A percentile compares a stretch with the other conserved stretches of the same genome.
Conservation (phyloP, 2,888 invertebrate species). For the Caenorhabditis becei region DNA sequence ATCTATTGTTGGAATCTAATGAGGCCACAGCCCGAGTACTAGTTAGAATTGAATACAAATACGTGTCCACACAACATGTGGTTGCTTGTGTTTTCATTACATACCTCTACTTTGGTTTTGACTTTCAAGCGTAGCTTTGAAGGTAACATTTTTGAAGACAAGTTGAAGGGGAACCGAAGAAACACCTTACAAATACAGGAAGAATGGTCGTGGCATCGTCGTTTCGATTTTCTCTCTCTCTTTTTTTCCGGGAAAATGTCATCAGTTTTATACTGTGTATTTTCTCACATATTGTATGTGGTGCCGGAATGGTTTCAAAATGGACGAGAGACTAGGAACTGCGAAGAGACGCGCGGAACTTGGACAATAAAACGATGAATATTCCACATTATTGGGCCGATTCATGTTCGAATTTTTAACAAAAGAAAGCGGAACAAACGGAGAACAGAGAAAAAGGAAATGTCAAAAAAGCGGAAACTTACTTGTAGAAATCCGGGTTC, state of each 20-base stretch:
- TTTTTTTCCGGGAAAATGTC: constrained; percentile 56
- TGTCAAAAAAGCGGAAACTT: constrained; percentile 16
- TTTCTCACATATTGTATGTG: constrained; percentile 60
- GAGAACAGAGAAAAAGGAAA: too few species aligned
- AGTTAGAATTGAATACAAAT: constrained; percentile 5
- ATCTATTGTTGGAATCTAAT: constrained; percentile 50
- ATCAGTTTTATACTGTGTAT: constrained; percentile 63
- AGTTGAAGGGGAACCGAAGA: not conserved
- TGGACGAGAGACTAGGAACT: constrained; percentile 20
- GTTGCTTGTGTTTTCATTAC: constrained; percentile 17
- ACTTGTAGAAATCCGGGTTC: constrained; percentile 75
- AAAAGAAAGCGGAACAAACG: not conserved
- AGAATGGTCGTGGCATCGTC: constrained; percentile 33
- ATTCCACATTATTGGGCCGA: constrained; percentile 29
- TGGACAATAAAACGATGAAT: constrained; percentile 56
- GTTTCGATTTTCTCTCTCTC: constrained; percentile 46
- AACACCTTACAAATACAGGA: constrained; percentile 36
- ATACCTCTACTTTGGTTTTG: constrained; percentile 59
- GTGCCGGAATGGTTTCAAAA: constrained; percentile 55
- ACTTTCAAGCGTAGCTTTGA: constrained; percentile 51
- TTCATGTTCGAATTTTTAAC: constrained; percentile 10
- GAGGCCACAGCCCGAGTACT: constrained; percentile 43
- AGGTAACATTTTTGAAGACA: not conserved
- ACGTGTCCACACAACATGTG: constrained; percentile 46
- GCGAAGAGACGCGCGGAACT: constrained; percentile 20